Conservation (phyloP, 2,888 invertebrate species). For the Clistopyga incitator region DNA sequence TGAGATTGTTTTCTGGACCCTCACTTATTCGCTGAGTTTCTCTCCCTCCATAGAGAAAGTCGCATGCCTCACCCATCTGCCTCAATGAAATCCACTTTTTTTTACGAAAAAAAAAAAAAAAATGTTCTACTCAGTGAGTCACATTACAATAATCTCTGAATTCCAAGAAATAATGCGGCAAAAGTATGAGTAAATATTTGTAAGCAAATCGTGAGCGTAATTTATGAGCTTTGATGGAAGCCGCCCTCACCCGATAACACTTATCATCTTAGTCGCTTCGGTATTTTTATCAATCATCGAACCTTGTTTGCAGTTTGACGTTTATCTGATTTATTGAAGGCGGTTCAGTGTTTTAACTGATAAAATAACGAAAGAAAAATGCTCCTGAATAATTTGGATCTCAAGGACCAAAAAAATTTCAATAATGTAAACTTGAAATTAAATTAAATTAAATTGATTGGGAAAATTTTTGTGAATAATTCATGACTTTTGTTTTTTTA, state of each 20-base stretch:
- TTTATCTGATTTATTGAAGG: slow-evolving; percentile 5
- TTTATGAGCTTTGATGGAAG: slow-evolving; percentile 46
- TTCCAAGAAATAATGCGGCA: slow-evolving; percentile 24
- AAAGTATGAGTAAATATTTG: slow-evolving; percentile 34
- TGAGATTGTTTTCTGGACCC: slow-evolving; percentile 68
- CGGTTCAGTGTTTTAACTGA: background rate
- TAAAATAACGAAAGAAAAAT: background rate
- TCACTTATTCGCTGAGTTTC: slow-evolving; percentile 44
- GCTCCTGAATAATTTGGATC: too few species aligned
- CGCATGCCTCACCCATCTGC: slow-evolving; percentile 55
- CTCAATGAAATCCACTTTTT: slow-evolving; percentile 49
- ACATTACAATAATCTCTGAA: slow-evolving; percentile 5
- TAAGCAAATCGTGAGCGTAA: background rate
- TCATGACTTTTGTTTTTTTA: too few species aligned
- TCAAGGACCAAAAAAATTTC: too few species aligned
- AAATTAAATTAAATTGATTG: too few species aligned
- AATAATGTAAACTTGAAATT: too few species aligned
- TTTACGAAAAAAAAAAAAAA: slow-evolving; percentile 48
- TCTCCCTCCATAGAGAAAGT: slow-evolving; percentile 48
- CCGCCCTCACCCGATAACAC: slow-evolving; percentile 14
- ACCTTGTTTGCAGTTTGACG: slow-evolving; percentile 3
- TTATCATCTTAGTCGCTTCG: slow-evolving; percentile 42
- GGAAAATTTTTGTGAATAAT: too few species aligned
- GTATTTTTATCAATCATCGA: slow-evolving; percentile 18
- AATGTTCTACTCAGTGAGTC: slow-evolving; percentile 6